A percentile compares a stretch with the other conserved stretches of the same genome.
Evolutionary conservation across 2,888 invertebrate species (phyloP).

Genomic region (Dermolepida albohirtum): DNA sequence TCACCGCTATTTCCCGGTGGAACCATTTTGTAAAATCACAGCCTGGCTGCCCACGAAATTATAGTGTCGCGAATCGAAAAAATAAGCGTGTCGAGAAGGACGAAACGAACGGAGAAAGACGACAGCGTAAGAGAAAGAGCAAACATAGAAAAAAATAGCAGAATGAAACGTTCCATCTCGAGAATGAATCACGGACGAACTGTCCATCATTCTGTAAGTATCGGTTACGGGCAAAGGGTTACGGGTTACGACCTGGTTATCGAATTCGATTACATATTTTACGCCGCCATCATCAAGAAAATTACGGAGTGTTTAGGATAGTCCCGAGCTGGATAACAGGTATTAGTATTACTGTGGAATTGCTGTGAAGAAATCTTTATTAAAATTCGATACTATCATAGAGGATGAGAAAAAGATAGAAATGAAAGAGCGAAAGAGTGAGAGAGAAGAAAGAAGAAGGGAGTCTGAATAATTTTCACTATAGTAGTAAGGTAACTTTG

Average conservation of each 20-base stretch:
- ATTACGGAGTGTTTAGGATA: constrained; percentile 42
- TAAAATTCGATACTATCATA: constrained; percentile 1
- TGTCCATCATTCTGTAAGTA: constrained; percentile 24
- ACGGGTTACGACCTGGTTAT: constrained; percentile 9
- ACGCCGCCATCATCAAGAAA: constrained; percentile 37
- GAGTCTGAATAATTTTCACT: no score
- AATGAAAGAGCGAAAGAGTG: no score
- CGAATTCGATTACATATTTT: constrained; percentile 46
- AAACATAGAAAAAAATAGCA: no score
- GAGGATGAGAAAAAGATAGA: no score
- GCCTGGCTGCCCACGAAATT: constrained; percentile 65
- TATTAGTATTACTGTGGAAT: neutral
- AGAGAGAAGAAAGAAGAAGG: no score
- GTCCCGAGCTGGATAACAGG: constrained; percentile 41
- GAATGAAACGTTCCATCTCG: neutral
- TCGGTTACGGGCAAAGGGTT: constrained; percentile 8
- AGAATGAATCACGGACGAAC: neutral
- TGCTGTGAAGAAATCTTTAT: constrained; percentile 14
- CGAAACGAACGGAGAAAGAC: neutral
- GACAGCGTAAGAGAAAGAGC: neutral
- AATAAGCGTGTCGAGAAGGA: neutral
- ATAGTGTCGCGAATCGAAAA: constrained; percentile 57
- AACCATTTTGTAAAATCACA: constrained; percentile 65
- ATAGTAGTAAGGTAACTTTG: no score
- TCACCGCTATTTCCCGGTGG: constrained; percentile 63